Evolutionary conservation across 2,888 invertebrate species (phyloP).

Genomic region (Microctonus hyperodae): DNA sequence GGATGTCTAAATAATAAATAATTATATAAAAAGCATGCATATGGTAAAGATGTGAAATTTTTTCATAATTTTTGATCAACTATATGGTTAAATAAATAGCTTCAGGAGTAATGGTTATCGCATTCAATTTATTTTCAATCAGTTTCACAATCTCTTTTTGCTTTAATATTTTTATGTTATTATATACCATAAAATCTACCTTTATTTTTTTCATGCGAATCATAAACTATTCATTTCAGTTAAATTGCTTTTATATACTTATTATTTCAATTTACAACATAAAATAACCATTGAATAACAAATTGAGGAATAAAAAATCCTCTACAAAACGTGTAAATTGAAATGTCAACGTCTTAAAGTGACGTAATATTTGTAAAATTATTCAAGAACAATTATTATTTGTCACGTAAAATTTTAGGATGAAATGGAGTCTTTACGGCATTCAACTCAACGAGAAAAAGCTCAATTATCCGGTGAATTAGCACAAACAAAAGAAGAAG

Average conservation of each 20-base stretch:
- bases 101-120: slow-evolving; percentile 22
- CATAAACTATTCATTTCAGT: background rate
- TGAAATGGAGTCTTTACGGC: slow-evolving; percentile 78
- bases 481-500: slow-evolving; percentile 78
- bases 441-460: slow-evolving; percentile 77
- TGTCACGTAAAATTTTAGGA: slow-evolving; percentile 67
- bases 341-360: background rate
- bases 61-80: slow-evolving; percentile 20
- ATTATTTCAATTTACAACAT: background rate
- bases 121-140: slow-evolving; percentile 5
- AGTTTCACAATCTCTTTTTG: slow-evolving; percentile 3
- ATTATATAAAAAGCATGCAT: background rate
- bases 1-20: background rate
- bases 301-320: slow-evolving; percentile 8
- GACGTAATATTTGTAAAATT: background rate
- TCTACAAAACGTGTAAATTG: background rate
- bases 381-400: background rate
- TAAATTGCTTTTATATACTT: slow-evolving; percentile 3
- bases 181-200: slow-evolving; percentile 2
- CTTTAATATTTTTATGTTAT: slow-evolving; percentile 20
- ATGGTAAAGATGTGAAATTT: background rate
- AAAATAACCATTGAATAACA: background rate
- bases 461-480: slow-evolving; percentile 73
- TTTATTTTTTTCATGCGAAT: background rate
- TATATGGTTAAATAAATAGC: background rate